Evolutionary conservation across 2,113 vertebrate genomes (phyloP).

Genomic region (Hoplias malabaricus): DNA sequence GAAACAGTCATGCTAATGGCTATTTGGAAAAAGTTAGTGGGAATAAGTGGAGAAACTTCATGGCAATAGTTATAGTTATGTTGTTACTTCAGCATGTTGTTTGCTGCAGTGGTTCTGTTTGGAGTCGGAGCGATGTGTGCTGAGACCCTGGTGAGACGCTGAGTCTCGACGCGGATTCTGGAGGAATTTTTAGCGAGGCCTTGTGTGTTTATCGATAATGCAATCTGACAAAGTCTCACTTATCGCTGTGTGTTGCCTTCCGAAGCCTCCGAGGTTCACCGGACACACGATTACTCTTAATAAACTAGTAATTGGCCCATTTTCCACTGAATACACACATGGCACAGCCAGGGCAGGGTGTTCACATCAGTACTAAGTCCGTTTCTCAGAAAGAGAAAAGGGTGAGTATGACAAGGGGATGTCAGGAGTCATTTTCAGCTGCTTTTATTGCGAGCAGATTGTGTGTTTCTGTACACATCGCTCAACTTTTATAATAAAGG

Average conservation of each 20-base stretch:
- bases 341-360: background rate
- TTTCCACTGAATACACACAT: slow-evolving; percentile 25
- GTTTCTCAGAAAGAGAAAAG: background rate
- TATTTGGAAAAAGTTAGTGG: too few relatives aligned
- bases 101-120: too few relatives aligned
- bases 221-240: slow-evolving; percentile 44
- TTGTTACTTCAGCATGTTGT: too few relatives aligned
- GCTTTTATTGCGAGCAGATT: background rate
- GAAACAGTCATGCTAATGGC: too few relatives aligned
- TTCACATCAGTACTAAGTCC: slow-evolving; percentile 15
- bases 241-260: slow-evolving; percentile 46
- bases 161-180: background rate
- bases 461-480: background rate
- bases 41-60: too few relatives aligned
- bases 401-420: background rate
- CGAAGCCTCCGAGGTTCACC: slow-evolving; percentile 28
- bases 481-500: background rate
- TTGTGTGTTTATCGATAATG: slow-evolving; percentile 52
- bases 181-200: background rate
- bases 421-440: background rate
- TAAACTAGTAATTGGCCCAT: slow-evolving; percentile 39
- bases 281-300: slow-evolving; percentile 44
- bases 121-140: background rate
- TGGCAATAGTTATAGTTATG: background rate
- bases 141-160: slow-evolving; percentile 5